Evolutionary conservation across 2,113 vertebrate species (phyloP).

Genomic region (Chionodraco myersi): DNA sequence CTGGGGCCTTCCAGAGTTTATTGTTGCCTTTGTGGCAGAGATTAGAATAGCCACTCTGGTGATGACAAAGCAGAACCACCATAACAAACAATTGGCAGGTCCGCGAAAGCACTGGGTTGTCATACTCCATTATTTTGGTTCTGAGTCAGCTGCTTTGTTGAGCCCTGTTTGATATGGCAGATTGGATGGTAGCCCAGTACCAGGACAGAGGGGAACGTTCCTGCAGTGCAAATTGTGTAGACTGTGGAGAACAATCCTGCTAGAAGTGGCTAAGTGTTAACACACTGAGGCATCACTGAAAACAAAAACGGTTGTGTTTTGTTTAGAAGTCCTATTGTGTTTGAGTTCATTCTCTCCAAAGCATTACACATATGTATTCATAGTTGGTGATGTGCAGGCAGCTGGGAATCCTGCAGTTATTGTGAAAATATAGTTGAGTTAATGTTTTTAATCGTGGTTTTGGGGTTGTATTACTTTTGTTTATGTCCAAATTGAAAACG

Average conservation of each 20-base stretch:
- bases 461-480: not conserved
- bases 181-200: conserved; percentile 32
- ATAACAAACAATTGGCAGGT: conserved; percentile 59
- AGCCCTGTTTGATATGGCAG: conserved; percentile 59
- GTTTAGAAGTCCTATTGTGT: not conserved
- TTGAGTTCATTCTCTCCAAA: conserved; percentile 7
- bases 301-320: not conserved
- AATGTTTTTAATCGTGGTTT: not conserved
- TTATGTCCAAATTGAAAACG: not conserved
- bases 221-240: conserved; percentile 43
- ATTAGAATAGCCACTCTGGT: conserved; percentile 68
- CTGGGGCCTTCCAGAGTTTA: conserved; percentile 79
- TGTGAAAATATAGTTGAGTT: too few relatives aligned
- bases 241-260: conserved; percentile 26
- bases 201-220: conserved; percentile 56
- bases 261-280: conserved; percentile 14
- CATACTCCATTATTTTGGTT: conserved; percentile 70
- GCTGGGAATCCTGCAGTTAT: too few relatives aligned
- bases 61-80: conserved; percentile 79
- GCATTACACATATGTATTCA: not conserved
- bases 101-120: conserved; percentile 70
- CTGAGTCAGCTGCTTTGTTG: conserved; percentile 77
- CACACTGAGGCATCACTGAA: not conserved
- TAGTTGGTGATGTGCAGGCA: not conserved
- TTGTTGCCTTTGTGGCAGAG: conserved; percentile 69